Base-by-base conservation (phyloP, 2,888 invertebrate genomes). In the Philereme transversata region DNA sequence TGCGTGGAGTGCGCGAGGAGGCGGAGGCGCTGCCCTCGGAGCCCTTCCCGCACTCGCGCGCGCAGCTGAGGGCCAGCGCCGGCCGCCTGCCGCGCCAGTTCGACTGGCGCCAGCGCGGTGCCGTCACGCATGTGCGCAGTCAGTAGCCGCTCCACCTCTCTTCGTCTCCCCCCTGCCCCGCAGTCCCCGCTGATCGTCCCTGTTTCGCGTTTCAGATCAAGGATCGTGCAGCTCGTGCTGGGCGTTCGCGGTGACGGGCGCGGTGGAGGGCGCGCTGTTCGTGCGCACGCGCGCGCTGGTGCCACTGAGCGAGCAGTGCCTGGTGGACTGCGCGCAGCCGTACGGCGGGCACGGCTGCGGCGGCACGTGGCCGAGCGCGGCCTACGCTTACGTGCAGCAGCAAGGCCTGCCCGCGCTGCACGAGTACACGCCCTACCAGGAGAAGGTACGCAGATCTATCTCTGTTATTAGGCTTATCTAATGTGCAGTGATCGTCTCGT, bases 251-350 rank as follows among this genome's bases (percentile, higher is more conserved):
- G 88, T 89, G 67, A 71, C 82, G 54, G 91, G 86, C 52, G 84
- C 91, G 38, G 87, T 90, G 69, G 91, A 91, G 71, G 89, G 90
- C 61, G 90, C 90, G 62, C 79, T 89, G 70, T 88, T 82, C 78
- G 69, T 78, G 64, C 73, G 76, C 67, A 84, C 84, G 57, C 77
- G 82, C 57, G 76, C 74, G 51, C 83, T 90, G 55, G 83, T 84
- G 70, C 72, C 83, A 57, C 84, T 91, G 61, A 86, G 87, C 66
- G 85, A 84, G 72, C 88, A 90, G 76, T 71, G 72, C 65, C 83
- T 91, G 65, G 84, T 91, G 53, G 91, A 90, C 81, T 90, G 91
- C 79, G 86, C 82, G 4, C 75, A 78, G 7, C 79, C 80, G 86
- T 88, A 75, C 68, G 86, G 86, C 11, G 83, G 78, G 0, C 68